Evolutionary conservation across 2,888 invertebrate species (phyloP), one percentile per base, ranked within the genome.

Genomic region (Eulithis testata): DNA sequence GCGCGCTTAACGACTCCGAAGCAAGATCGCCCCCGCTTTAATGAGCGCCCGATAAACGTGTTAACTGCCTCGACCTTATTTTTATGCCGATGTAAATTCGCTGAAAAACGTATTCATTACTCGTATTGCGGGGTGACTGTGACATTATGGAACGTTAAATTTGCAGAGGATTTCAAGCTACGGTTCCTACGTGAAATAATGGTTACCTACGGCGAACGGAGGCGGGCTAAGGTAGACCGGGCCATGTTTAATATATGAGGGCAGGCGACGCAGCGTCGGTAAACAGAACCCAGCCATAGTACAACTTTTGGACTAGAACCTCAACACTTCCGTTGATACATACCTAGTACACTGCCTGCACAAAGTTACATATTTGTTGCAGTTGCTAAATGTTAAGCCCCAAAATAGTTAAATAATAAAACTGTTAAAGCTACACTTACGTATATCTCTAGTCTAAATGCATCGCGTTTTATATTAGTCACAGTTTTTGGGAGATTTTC

Each of bases 1-100:
- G 92, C 92, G 91, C 91, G 91, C 92, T 93, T 93, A 93, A 93
- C 93, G 92, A 92, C 93, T 91, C 89, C 89, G 90, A 89, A 90
- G 92, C 90, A 89, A 91, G 91, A 92, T 93, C 92, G 91, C 91
- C 89, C 91, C 89, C 78, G 91, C 90, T 91, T 90, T 93, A 93
- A 93, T 93, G 93, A 93, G 91, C 89, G 90, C 91, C 91, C 91
- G 93, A 93, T 93, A 93, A 93, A 92, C 91, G 91, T 89, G 91
- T 90, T 91, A 91, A 93, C 90, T 90, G 91, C 91, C 87, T 79
- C 91, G 88, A 91, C 91, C 91, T 91, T 91, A 92, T 92, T 92
- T 91, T 92, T 91, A 93, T 90, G 89, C 85, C 85, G 83, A 89
- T 90, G 91, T 91, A 89, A 91, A 91, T 90, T 89, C 89, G 88